Percentiles rank a stretch among this genome's conserved stretches.
phyloP scores from a whole-genome alignment of 2,797 vertebrate genomes.

The Choloepus didactylus region DNA sequence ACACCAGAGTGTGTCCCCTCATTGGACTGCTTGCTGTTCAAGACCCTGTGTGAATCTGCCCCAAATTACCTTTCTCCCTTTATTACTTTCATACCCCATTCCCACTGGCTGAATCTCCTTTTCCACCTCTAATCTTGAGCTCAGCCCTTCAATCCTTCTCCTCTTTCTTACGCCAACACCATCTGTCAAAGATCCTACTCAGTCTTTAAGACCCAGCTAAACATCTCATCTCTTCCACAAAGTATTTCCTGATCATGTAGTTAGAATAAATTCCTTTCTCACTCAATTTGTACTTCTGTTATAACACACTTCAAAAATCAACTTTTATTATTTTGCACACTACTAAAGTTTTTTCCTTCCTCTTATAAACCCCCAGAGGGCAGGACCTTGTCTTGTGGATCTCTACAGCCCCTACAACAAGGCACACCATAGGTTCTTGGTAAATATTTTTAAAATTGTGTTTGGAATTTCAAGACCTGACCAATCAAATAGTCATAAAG shows the following conservation, averaged over 20 bases:
- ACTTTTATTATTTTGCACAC: not conserved
- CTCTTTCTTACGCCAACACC: not conserved
- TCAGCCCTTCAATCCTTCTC: not conserved
- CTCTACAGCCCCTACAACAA: not conserved
- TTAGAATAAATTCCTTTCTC: slow-evolving; percentile 19
- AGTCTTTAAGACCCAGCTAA: not conserved
- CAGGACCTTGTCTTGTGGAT: not conserved
- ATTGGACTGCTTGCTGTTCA: accelerated
- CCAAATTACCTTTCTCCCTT: not conserved
- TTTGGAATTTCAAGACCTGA: slow-evolving; percentile 23
- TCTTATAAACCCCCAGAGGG: not conserved
- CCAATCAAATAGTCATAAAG: slow-evolving; percentile 1
- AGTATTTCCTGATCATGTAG: not conserved
- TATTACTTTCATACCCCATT: not conserved
- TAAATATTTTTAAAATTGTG: not conserved
- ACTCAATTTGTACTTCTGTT: not conserved
- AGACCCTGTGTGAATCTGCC: not conserved
- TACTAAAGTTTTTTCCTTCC: not conserved
- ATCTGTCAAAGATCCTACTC: not conserved
- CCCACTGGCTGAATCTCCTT: not conserved
- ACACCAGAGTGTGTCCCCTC: not conserved
- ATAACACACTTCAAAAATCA: not conserved
- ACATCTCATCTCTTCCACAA: not conserved
- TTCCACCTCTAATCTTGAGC: not conserved
- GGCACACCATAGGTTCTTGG: not conserved